Evolutionary conservation across 2,888 invertebrate genomes (phyloP).

Genomic region (Amorpha juglandis): DNA sequence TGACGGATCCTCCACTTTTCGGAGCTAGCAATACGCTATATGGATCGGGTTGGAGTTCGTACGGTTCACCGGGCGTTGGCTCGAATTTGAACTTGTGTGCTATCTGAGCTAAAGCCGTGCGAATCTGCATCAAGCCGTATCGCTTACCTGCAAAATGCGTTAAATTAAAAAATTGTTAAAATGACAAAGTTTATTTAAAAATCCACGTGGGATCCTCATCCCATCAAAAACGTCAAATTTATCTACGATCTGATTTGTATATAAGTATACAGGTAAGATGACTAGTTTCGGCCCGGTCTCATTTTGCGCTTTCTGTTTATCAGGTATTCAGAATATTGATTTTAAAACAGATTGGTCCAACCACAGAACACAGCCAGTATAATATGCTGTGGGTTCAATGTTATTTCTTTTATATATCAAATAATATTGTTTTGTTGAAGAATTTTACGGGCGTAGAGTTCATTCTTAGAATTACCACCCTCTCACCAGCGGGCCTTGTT

Average conservation of each 20-base stretch:
- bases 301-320: no score
- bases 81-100: slow-evolving; percentile 54
- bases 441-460: slow-evolving; percentile 3
- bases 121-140: slow-evolving; percentile 69
- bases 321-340: no score
- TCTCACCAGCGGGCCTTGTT: slow-evolving; percentile 4
- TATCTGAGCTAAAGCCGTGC: slow-evolving; percentile 64
- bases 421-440: slow-evolving; percentile 10
- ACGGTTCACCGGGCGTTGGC: slow-evolving; percentile 47
- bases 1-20: slow-evolving; percentile 53
- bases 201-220: no score
- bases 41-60: slow-evolving; percentile 51
- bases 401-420: no score
- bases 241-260: no score
- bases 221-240: no score
- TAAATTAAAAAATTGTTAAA: neutral
- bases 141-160: slow-evolving; percentile 60
- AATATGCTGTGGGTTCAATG: no score
- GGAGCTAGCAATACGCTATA: slow-evolving; percentile 59
- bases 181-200: neutral
- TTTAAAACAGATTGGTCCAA: neutral
- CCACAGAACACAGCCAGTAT: no score
- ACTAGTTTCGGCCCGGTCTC: no score
- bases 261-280: no score
- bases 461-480: slow-evolving; percentile 5